Evolutionary conservation across 2,888 invertebrate species (phyloP).

Genomic region (Craniophora ligustri): DNA sequence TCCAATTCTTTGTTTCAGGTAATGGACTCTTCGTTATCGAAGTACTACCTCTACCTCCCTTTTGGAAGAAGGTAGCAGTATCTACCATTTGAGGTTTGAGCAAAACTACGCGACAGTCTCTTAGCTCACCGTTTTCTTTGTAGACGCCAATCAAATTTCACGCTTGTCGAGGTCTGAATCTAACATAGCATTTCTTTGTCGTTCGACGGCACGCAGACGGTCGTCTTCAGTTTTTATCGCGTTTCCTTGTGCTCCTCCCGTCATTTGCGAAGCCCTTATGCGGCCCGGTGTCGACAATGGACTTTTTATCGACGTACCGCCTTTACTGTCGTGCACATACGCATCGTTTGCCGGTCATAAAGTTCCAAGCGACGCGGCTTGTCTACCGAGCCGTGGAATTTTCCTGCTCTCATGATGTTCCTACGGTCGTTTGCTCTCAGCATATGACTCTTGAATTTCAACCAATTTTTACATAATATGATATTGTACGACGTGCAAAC

Average conservation of each 20-base stretch:
- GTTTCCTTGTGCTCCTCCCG: slow-evolving; percentile 72
- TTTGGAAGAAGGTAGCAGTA: slow-evolving; percentile 8
- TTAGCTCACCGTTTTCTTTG: slow-evolving; percentile 61
- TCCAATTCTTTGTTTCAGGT: slow-evolving; percentile 59
- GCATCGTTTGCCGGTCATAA: slow-evolving; percentile 79
- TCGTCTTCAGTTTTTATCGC: slow-evolving; percentile 79
- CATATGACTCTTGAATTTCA: slow-evolving; percentile 60
- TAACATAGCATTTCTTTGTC: slow-evolving; percentile 71
- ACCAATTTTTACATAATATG: slow-evolving; percentile 48
- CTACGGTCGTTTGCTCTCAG: slow-evolving; percentile 55
- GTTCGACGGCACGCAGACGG: slow-evolving; percentile 63
- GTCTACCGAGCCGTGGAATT: slow-evolving; percentile 69
- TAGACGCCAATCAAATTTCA: slow-evolving; percentile 76
- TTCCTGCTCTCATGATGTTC: slow-evolving; percentile 65
- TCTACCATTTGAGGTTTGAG: slow-evolving; percentile 28
- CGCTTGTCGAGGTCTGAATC: slow-evolving; percentile 68
- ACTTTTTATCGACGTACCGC: slow-evolving; percentile 79
- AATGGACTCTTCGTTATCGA: slow-evolving; percentile 29
- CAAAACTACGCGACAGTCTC: slow-evolving; percentile 37
- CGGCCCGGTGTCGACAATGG: slow-evolving; percentile 78
- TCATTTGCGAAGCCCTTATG: slow-evolving; percentile 80
- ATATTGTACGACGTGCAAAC: slow-evolving; percentile 42
- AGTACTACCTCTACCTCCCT: slow-evolving; percentile 3
- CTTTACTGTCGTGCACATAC: slow-evolving; percentile 74
- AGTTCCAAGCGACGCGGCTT: slow-evolving; percentile 68